Evolutionary conservation across 2,888 invertebrate species (phyloP).

Genomic region (Cyclophora punctaria): DNA sequence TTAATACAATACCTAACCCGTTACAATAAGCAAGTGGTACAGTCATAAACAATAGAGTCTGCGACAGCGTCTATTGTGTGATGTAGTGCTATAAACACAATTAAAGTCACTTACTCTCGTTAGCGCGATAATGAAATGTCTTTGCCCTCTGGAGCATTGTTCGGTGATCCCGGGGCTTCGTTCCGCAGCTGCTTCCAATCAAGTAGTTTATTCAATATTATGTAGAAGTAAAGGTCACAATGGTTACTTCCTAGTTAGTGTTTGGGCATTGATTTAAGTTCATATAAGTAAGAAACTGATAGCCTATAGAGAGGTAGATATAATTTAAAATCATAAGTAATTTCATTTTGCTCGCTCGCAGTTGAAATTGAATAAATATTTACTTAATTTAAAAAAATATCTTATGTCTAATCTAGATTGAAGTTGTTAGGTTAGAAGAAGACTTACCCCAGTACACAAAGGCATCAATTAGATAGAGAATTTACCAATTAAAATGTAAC

Average conservation of each 20-base stretch:
- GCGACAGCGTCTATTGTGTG: constrained; percentile 49
- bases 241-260: no score
- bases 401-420: no score
- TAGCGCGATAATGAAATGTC: constrained; percentile 61
- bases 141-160: constrained; percentile 48
- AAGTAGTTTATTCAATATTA: background rate
- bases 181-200: constrained; percentile 17
- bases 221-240: no score
- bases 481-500: background rate
- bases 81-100: constrained; percentile 66
- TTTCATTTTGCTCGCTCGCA: no score
- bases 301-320: no score
- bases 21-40: constrained; percentile 6
- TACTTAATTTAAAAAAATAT: no score
- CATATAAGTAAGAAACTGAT: no score
- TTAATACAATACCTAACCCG: constrained; percentile 10
- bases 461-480: background rate
- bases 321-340: no score
- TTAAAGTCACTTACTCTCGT: constrained; percentile 71
- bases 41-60: constrained; percentile 28
- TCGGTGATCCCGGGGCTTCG: constrained; percentile 30
- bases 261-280: background rate
- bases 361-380: no score
- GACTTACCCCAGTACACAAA: background rate
- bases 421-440: no score